These are phyloP conservation scores for Montipora efflorescens DNA, from an alignment of 64 coral and sea anemone genomes.

Conservation along the genomic window DNA sequence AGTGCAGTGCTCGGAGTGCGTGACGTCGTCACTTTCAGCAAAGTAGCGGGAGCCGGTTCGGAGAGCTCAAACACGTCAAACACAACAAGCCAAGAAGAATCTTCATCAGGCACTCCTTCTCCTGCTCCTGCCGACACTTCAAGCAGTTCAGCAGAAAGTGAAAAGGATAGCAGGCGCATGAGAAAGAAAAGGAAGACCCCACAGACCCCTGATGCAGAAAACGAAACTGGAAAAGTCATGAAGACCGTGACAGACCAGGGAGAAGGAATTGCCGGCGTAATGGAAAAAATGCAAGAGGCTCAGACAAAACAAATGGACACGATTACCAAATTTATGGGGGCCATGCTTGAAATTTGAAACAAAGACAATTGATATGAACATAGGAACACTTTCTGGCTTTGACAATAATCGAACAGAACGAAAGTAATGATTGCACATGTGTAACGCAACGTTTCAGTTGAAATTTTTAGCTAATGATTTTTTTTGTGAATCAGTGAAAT, in stretches of 20 bases:
- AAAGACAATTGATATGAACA: conserved; percentile 28
- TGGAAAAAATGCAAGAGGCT: conserved; percentile 42
- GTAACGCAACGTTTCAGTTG: conserved; percentile 13
- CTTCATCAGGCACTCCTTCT: conserved; percentile 21
- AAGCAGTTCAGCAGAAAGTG: conserved; percentile 24
- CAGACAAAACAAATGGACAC: conserved; percentile 41
- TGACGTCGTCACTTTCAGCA: conserved; percentile 72
- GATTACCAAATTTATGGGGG: conserved; percentile 41
- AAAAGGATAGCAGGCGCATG: conserved; percentile 34
- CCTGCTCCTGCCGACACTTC: background rate
- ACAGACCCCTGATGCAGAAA: background rate
- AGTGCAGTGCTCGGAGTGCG: conserved; percentile 66
- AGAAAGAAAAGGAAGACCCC: conserved; percentile 67
- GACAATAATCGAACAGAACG: no score
- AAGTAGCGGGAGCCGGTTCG: background rate
- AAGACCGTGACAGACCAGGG: conserved; percentile 41
- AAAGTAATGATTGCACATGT: conserved; percentile 18
- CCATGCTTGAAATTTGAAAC: conserved; percentile 21
- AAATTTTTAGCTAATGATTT: no score
- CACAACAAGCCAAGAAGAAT: conserved; percentile 21
- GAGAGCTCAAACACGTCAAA: background rate
- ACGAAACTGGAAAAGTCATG: conserved; percentile 1
- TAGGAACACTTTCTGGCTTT: no score
- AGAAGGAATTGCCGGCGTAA: conserved; percentile 27
- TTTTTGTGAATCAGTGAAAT: background rate